Base-by-base conservation (phyloP, 2,888 invertebrate species). In the Lacanobia oleracea region DNA sequence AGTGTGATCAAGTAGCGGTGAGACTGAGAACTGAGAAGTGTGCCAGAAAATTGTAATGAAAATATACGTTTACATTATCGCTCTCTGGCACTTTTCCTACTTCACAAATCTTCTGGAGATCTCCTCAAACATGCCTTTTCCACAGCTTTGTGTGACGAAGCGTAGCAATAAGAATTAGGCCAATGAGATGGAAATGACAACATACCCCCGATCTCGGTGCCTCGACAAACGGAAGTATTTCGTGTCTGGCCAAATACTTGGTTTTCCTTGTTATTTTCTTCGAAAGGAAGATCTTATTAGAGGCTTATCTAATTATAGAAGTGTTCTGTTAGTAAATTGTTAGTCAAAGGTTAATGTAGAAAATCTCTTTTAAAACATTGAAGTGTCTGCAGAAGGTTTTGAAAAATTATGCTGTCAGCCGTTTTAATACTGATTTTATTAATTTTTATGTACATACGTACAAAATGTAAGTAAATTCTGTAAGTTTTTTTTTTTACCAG, bases 181-280 rank as follows among this genome's bases (percentile, higher is more conserved):
- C 45, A 77, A 79, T 74, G 66, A 73, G 67, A 75, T 74, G 59
- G 51, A 75, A 75, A 79, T 48, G n/a, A 59, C 50, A 65, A 57
- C 48, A 21, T 40, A 78, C 48, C 45, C 75, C 48, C 57, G 45
- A 59, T 63, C 21, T 77, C n/a, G 51, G 50, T 21, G 27, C 5
- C 10, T 21, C 33, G 59, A 61, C 57, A 68, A 43, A 61, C 51
- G 56, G 56, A 68, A 75, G 40, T 48, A 71, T 73, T 64, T 21
- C 37, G 9, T 37, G 10, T 51, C 27, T 18, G 43, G 59, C 50
- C 33, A 68, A 68, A 54, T 51, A 53, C 18, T 67, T 57, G 16
- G 14, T n/a, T 67, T 75, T 64, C 21, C 27, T 67, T 61, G 43
- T 63, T 54, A 61, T 79, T 53, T 73, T 64, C 21, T 33, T n/a